Evolutionary conservation across 2,113 vertebrate genomes (phyloP).

Genomic region (Calyptomena viridis): DNA sequence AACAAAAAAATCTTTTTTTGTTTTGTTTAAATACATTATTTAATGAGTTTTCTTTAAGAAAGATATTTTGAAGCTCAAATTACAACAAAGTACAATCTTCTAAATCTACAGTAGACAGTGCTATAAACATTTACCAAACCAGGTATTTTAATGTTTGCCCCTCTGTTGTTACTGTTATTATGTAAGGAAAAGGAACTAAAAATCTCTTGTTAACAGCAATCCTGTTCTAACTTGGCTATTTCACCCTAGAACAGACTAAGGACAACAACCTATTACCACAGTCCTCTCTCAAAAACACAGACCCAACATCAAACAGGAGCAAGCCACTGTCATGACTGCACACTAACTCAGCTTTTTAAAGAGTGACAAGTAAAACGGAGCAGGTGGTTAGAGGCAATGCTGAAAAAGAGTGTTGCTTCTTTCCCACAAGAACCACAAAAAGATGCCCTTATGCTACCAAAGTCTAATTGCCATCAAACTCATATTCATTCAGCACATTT

Average conservation of each 20-base stretch:
- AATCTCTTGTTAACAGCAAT: background rate
- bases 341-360: background rate
- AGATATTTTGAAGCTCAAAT: background rate
- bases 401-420: background rate
- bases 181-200: background rate
- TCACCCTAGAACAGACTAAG: background rate
- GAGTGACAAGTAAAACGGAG: background rate
- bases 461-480: background rate
- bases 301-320: background rate
- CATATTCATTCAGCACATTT: background rate
- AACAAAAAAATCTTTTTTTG: background rate
- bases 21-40: slow-evolving; percentile 28
- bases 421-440: background rate
- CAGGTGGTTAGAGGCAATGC: background rate
- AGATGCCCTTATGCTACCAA: background rate
- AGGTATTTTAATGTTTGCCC: background rate
- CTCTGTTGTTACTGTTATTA: background rate
- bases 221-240: background rate
- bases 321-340: background rate
- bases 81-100: slow-evolving; percentile 17
- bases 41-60: slow-evolving; percentile 41
- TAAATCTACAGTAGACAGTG: background rate
- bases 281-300: background rate
- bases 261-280: background rate
- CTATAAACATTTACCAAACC: background rate